phyloP scores from a whole-genome alignment of 2,888 invertebrate genomes.

The Drosophila tripunctata region DNA sequence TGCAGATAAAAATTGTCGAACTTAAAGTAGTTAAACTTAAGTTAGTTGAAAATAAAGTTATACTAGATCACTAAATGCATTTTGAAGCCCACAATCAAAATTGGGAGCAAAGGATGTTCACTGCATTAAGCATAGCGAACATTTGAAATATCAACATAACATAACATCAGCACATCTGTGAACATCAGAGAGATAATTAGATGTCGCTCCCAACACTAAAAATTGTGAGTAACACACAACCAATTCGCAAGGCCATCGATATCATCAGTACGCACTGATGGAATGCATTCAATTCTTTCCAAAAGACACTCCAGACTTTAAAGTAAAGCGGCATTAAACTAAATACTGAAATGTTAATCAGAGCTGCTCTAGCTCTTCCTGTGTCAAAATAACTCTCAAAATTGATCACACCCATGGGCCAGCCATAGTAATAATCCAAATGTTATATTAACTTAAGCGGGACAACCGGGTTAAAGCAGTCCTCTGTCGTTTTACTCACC shows the following conservation, averaged over 20 bases:
- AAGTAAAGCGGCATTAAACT: conserved; percentile 11
- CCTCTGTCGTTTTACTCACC: too few species aligned
- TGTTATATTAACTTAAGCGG: conserved; percentile 15
- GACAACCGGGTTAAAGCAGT: too few species aligned
- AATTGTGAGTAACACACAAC: conserved; percentile 29
- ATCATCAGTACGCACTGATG: conserved; percentile 25
- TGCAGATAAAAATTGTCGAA: conserved; percentile 59
- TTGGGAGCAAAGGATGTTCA: conserved; percentile 12
- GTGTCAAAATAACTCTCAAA: conserved; percentile 37
- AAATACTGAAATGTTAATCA: conserved; percentile 1
- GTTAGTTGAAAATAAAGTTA: too few species aligned
- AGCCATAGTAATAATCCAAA: conserved; percentile 24
- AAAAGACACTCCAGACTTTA: conserved; percentile 12
- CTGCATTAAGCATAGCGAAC: not conserved
- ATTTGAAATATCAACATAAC: conserved; percentile 22
- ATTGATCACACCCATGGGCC: conserved; percentile 43
- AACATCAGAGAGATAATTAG: conserved; percentile 25
- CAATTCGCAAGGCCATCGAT: conserved; percentile 11
- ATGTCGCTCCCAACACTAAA: conserved; percentile 44
- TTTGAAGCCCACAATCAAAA: conserved; percentile 44
- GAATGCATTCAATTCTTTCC: conserved; percentile 12
- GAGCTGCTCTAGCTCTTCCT: not conserved
- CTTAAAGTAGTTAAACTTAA: conserved; percentile 12
- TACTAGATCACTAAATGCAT: conserved; percentile 55
- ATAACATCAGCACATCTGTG: conserved; percentile 8